Conservation (phyloP, 2,797 vertebrate species). For the Crotalus adamanteus region DNA sequence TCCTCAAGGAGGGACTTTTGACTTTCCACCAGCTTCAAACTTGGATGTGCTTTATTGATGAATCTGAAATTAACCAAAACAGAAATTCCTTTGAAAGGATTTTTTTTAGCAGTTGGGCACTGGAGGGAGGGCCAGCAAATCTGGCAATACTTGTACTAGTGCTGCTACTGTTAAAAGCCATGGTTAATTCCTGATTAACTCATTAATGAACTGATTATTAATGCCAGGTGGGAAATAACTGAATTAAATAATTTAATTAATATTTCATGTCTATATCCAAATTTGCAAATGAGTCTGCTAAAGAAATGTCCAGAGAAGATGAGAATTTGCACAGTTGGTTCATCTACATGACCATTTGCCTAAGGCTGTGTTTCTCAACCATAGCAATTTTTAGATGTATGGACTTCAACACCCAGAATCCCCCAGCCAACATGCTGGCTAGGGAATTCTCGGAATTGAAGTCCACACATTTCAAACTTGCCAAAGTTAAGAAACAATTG, state of each 20-base stretch:
- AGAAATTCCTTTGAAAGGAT: neutral
- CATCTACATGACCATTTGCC: neutral
- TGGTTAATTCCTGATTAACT: neutral
- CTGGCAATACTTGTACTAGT: neutral
- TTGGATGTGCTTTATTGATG: neutral
- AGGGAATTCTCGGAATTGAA: neutral
- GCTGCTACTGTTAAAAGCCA: neutral
- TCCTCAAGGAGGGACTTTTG: neutral
- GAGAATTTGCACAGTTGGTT: neutral
- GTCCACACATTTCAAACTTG: neutral
- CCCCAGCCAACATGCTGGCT: neutral
- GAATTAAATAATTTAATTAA: neutral
- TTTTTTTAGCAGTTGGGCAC: neutral
- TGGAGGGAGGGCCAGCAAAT: neutral
- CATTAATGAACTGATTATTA: neutral
- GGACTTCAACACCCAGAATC: neutral
- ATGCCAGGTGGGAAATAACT: neutral
- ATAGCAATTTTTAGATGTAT: neutral
- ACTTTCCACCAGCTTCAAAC: neutral
- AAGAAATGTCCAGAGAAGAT: neutral
- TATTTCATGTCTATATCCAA: neutral
- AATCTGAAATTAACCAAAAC: neutral
- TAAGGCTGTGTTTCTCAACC: neutral
- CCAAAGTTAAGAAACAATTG: neutral
- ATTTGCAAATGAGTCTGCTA: neutral